Evolutionary conservation across 2,797 vertebrate species (phyloP), one percentile per base, ranked within the genome.

Genomic region (Garrulus glandarius): DNA sequence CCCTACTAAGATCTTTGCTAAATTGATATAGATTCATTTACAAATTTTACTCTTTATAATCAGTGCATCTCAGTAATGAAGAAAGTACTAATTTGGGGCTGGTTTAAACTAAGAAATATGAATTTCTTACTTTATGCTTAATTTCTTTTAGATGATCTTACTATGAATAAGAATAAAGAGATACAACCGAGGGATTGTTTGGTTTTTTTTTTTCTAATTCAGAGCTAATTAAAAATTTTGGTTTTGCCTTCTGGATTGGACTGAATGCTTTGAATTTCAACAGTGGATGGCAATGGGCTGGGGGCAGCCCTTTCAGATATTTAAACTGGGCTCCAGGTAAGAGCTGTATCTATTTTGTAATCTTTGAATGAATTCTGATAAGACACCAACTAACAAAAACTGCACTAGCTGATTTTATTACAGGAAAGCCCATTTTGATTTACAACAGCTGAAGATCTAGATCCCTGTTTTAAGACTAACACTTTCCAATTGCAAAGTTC

Each of bases 291-390:
- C 98, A 99, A 50, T 99, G 99, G 99, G 98, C 97, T 80, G 98
- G 98, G 13, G 97, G 98, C 56, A 98, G 98, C 75, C 99, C 99
- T 3, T 99, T 99, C 95, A 98, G 98, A 97, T 99, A 99, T 96
- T 97, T 99, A 91, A 99, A 99, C 94, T 99, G 99, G 99, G 98
- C 98, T 78, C 99, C 99, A 98, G 99, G 99, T 99, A 90, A 96
- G 98, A 87, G 22, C 15, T 55, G 4, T 13, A 37, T 36, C 10
- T 60, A 15, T 64, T 84, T 84, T 37, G 5, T 59, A 74, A 64
- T 67, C 12, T 81, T 86, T 61, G 14, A 74, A 56, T 37, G 11
- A 27, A 46, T 82, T 90, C 32, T 76, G 27, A 13, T 36, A 57
- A 86, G 14, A 55, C 6, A 81, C 0, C 4, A 43, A 13, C 5